Evolutionary conservation across 2,113 vertebrate species (phyloP).

Genomic region (Otolemur garnettii): DNA sequence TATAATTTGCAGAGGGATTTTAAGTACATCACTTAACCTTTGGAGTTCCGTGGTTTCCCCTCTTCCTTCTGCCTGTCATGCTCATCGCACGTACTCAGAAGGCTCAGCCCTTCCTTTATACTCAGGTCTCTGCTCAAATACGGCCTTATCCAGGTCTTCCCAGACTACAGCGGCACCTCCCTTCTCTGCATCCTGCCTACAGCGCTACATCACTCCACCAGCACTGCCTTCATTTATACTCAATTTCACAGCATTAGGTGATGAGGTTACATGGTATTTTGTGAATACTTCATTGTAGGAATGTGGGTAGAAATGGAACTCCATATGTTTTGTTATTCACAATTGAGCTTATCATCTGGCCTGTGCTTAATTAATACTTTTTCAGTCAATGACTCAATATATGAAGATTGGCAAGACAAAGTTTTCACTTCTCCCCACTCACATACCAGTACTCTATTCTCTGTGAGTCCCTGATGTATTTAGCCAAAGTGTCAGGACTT

Average conservation of each 20-base stretch:
- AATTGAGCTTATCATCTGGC: background rate
- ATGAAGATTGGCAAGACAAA: accelerated
- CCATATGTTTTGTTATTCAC: background rate
- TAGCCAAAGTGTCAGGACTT: background rate
- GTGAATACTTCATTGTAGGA: no score
- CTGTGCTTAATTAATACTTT: background rate
- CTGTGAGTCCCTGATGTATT: background rate
- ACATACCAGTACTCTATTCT: background rate
- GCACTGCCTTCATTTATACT: background rate
- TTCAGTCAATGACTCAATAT: background rate
- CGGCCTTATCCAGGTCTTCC: background rate
- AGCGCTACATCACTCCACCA: background rate
- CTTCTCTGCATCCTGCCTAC: background rate
- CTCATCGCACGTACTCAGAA: accelerated
- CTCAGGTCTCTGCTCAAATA: background rate
- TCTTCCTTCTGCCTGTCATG: background rate
- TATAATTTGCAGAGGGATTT: background rate
- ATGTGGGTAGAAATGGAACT: background rate
- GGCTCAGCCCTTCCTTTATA: background rate
- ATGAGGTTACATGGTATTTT: background rate
- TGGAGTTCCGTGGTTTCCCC: background rate
- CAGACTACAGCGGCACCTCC: background rate
- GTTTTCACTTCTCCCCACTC: no score
- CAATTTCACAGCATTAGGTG: background rate
- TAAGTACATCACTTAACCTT: background rate